Evolutionary conservation across 2,888 invertebrate genomes (phyloP).

Genomic region (Neoaliturus tenellus): DNA sequence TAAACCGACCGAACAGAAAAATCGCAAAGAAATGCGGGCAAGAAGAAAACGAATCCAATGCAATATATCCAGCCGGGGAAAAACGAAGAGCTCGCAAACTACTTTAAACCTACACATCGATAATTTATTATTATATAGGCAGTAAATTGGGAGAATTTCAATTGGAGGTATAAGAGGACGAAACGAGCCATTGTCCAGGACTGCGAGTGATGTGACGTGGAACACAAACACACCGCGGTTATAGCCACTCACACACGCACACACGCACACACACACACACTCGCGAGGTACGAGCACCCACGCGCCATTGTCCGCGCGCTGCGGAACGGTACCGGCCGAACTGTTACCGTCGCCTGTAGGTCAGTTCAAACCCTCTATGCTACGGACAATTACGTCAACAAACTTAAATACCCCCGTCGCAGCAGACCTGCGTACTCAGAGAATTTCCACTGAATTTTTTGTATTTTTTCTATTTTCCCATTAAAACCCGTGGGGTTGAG

Average conservation of each 20-base stretch:
- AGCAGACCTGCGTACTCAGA: too few species aligned
- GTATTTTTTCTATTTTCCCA: too few species aligned
- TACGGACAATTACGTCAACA: too few species aligned
- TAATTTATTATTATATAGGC: conserved; percentile 21
- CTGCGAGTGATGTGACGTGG: neutral
- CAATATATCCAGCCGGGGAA: neutral
- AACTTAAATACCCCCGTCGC: too few species aligned
- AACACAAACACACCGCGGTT: conserved; percentile 14
- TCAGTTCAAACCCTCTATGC: too few species aligned
- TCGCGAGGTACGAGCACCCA: neutral
- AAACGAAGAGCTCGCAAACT: neutral
- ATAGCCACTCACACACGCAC: neutral
- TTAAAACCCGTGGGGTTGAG: too few species aligned
- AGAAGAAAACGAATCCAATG: neutral
- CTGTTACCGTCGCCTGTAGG: too few species aligned
- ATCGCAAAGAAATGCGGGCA: neutral
- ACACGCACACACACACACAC: neutral
- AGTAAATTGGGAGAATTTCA: conserved; percentile 10
- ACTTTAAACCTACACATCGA: conserved; percentile 5
- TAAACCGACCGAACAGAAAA: too few species aligned
- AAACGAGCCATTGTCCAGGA: conserved; percentile 25
- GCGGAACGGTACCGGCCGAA: neutral
- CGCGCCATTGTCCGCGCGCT: neutral
- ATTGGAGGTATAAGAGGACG: conserved; percentile 27
- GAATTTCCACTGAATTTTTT: too few species aligned